These are phyloP conservation scores for Cotesia glomerata DNA, from an alignment of 1,140 invertebrate genomes.

Conservation along the genomic window DNA sequence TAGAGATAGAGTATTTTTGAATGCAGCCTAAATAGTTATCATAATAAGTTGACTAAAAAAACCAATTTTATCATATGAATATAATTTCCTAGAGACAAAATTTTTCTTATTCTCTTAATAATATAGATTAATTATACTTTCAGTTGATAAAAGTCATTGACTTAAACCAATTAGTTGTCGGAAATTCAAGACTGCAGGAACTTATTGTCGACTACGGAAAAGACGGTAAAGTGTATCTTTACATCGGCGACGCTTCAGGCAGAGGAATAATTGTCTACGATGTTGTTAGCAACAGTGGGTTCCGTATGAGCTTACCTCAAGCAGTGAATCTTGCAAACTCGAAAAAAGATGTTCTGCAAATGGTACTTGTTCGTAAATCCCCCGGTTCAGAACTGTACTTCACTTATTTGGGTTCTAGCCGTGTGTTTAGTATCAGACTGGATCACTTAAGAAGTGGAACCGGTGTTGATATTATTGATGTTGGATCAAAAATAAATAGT, in stretches of 20 bases:
- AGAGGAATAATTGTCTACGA: conserved; percentile 69
- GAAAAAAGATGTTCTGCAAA: conserved; percentile 66
- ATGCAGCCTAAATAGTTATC: too few species aligned
- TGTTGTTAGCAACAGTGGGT: conserved; percentile 60
- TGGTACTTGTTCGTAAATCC: conserved; percentile 61
- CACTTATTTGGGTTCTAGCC: conserved; percentile 66
- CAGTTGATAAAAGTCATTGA: conserved; percentile 68
- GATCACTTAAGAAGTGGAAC: conserved; percentile 61
- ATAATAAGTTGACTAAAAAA: too few species aligned
- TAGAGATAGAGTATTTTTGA: too few species aligned
- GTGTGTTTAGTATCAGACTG: conserved; percentile 66
- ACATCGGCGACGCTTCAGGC: conserved; percentile 67
- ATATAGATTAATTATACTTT: background rate
- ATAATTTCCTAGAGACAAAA: too few species aligned
- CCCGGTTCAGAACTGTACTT: conserved; percentile 66
- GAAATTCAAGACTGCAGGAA: conserved; percentile 69
- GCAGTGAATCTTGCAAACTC: conserved; percentile 54
- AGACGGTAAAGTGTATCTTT: conserved; percentile 58
- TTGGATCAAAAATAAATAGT: conserved; percentile 65
- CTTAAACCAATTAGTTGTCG: conserved; percentile 62
- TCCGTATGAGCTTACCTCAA: conserved; percentile 64
- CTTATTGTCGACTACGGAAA: conserved; percentile 66
- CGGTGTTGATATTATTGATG: conserved; percentile 61
- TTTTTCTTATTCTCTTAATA: too few species aligned
- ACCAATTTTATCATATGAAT: too few species aligned